A percentile compares a stretch with the other conserved stretches of the same genome.
Evolutionary conservation across 1,140 invertebrate genomes (phyloP).

Genomic region (Ostrea edulis): DNA sequence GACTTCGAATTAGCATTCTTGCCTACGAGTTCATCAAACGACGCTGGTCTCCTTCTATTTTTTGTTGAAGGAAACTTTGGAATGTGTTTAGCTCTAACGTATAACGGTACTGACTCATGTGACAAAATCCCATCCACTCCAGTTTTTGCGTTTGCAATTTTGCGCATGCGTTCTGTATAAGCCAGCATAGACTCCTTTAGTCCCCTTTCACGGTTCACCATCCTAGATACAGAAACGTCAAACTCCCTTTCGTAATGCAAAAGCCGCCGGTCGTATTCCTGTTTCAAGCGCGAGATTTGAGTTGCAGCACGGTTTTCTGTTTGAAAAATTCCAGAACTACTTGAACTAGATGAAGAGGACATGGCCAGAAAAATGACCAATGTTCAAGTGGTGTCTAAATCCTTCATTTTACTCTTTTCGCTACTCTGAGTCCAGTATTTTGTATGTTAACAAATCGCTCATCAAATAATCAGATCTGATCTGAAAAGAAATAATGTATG

Average conservation of each 20-base stretch:
- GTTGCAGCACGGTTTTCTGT: constrained; percentile 8
- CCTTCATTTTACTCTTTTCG: neutral
- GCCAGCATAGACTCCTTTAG: constrained; percentile 60
- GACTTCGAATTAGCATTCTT: constrained; percentile 46
- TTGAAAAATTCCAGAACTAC: constrained; percentile 33
- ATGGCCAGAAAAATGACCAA: neutral
- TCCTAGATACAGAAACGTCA: constrained; percentile 41
- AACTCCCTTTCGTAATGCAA: constrained; percentile 51
- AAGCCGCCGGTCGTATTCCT: constrained; percentile 25
- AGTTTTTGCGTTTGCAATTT: constrained; percentile 48
- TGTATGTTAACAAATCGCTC: neutral
- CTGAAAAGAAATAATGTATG: constrained; percentile 25
- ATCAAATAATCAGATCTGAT: neutral
- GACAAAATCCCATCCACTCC: constrained; percentile 41
- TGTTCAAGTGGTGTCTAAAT: neutral
- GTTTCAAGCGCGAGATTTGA: neutral
- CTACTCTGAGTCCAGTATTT: neutral
- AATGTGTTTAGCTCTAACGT: constrained; percentile 60
- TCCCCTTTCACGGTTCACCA: constrained; percentile 42
- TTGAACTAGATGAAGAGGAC: constrained; percentile 18
- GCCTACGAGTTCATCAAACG: constrained; percentile 59
- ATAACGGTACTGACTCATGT: constrained; percentile 45
- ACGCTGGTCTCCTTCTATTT: constrained; percentile 55
- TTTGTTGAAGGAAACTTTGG: constrained; percentile 51
- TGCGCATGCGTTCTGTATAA: constrained; percentile 59